phyloP scores from a whole-genome alignment of 1,140 invertebrate genomes.

The Aphelinus certus region DNA sequence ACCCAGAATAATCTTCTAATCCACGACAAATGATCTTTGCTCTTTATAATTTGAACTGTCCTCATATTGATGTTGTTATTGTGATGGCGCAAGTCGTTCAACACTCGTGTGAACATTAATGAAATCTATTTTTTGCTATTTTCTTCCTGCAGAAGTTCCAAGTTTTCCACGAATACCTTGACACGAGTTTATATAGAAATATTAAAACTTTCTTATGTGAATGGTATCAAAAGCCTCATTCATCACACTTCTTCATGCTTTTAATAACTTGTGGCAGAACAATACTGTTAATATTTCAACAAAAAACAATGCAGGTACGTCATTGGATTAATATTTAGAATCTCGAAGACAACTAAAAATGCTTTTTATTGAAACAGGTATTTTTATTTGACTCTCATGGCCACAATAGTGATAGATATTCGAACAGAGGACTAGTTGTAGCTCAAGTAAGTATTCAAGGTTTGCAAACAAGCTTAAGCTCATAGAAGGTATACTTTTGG shows the following conservation, averaged over 20 bases:
- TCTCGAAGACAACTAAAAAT: background rate
- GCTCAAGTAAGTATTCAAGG: slow-evolving; percentile 55
- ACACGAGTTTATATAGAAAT: slow-evolving; percentile 49
- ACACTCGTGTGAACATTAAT: no score
- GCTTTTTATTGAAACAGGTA: slow-evolving; percentile 46
- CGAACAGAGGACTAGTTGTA: slow-evolving; percentile 56
- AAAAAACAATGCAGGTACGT: slow-evolving; percentile 52
- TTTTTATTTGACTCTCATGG: slow-evolving; percentile 61
- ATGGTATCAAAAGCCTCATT: slow-evolving; percentile 55
- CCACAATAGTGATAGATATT: slow-evolving; percentile 46
- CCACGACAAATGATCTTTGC: no score
- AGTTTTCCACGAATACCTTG: slow-evolving; percentile 55
- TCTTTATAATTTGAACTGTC: no score
- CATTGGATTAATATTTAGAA: slow-evolving; percentile 8
- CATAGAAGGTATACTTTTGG: background rate
- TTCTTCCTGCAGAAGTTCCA: slow-evolving; percentile 53
- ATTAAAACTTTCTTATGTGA: slow-evolving; percentile 53
- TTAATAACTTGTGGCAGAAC: slow-evolving; percentile 61
- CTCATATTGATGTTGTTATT: no score
- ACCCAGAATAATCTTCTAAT: no score
- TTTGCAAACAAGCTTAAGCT: slow-evolving; percentile 18
- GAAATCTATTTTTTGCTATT: background rate
- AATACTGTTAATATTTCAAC: slow-evolving; percentile 62
- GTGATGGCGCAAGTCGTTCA: no score
- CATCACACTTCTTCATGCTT: slow-evolving; percentile 58